Conservation (phyloP, 2,113 vertebrate species). For the Mormyrus lacerda region DNA sequence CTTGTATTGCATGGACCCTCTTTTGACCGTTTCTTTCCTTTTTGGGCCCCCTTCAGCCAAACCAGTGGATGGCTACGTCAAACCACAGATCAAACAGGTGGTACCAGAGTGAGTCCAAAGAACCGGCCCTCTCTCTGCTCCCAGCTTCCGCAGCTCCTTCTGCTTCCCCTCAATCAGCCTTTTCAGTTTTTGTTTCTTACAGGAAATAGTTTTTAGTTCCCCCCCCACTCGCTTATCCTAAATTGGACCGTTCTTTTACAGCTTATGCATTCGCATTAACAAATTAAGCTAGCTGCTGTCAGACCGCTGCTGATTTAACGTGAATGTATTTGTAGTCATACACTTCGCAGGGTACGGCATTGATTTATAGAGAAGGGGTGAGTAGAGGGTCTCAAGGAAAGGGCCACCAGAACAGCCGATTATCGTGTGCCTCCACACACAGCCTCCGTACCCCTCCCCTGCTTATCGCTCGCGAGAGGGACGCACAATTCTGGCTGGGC, state of each 20-base stretch:
- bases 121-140: not conserved
- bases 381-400: not conserved
- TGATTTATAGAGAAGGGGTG: not conserved
- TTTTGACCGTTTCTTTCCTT: not conserved
- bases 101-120: conserved; percentile 85
- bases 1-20: not conserved
- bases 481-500: not conserved
- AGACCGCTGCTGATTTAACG: not conserved
- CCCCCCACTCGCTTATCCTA: not conserved
- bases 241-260: not conserved
- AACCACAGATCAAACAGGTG: conserved; percentile 97
- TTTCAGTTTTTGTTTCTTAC: not conserved
- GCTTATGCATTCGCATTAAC: not conserved
- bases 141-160: not conserved
- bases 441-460: not conserved
- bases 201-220: not conserved
- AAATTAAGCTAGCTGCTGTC: not conserved
- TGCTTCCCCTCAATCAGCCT: not conserved
- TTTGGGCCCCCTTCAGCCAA: conserved; percentile 62
- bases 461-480: not conserved
- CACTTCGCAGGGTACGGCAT: not conserved
- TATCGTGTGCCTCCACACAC: not conserved
- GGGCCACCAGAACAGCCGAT: not conserved
- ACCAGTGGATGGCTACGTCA: conserved; percentile 91
- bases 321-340: not conserved